Conservation (phyloP, 2,113 vertebrate genomes). For the Xenopus laevis region DNA sequence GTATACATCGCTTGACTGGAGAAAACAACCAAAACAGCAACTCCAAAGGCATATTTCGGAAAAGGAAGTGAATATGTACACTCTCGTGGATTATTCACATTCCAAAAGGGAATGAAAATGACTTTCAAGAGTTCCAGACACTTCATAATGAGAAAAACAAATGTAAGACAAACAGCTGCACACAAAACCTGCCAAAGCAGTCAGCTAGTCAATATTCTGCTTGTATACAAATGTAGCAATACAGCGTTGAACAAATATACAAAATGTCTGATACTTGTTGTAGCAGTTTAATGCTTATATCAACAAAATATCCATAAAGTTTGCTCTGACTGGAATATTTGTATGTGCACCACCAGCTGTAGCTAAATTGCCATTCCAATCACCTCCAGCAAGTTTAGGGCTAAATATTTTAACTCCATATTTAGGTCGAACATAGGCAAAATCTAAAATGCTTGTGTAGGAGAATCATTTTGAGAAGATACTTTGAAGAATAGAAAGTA, state of each 20-base stretch:
- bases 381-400: too few species aligned
- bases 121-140: conserved; percentile 19
- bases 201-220: conserved; percentile 13
- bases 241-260: neutral
- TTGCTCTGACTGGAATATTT: neutral
- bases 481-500: too few species aligned
- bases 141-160: conserved; percentile 39
- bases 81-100: conserved; percentile 17
- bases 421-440: too few species aligned
- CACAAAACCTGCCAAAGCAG: conserved; percentile 14
- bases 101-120: conserved; percentile 27
- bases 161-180: conserved; percentile 24
- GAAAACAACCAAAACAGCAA: neutral
- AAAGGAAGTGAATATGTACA: conserved; percentile 13
- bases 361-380: too few species aligned
- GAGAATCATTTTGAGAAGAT: too few species aligned
- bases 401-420: too few species aligned
- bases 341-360: too few species aligned
- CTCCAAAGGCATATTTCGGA: neutral
- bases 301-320: too few species aligned
- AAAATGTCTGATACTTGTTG: neutral
- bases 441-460: too few species aligned
- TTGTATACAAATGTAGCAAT: neutral
- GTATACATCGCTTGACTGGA: too few species aligned
- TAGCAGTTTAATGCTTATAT: too few species aligned